Conservation (phyloP, 2,113 vertebrate genomes). For the Leptodactylus fuscus region DNA sequence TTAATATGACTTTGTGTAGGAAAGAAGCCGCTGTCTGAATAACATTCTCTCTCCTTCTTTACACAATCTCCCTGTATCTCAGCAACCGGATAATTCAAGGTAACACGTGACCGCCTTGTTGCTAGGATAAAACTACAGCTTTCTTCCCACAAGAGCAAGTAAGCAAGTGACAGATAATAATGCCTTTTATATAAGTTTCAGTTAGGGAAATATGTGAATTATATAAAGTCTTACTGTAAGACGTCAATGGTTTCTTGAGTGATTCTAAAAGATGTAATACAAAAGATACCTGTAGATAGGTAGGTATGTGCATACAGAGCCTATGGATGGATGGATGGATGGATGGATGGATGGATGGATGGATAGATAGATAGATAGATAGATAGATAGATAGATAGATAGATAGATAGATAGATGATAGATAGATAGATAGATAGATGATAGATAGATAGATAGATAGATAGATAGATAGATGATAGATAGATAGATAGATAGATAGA, state of each 20-base stretch:
- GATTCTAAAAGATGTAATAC: too few relatives aligned
- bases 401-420: not conserved
- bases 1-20: slow-evolving; percentile 18
- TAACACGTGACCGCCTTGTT: slow-evolving; percentile 41
- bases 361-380: not conserved
- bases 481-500: too few relatives aligned
- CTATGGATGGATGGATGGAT: too few relatives aligned
- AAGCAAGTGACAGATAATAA: slow-evolving; percentile 37
- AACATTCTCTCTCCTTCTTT: slow-evolving; percentile 12
- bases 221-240: not conserved
- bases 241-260: not conserved
- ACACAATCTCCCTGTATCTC: slow-evolving; percentile 37
- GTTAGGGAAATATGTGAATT: not conserved
- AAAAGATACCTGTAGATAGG: too few relatives aligned
- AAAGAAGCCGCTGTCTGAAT: not conserved
- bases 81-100: slow-evolving; percentile 53
- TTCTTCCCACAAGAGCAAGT: slow-evolving; percentile 26
- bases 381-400: not conserved
- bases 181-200: slow-evolving; percentile 37
- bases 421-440: not conserved
- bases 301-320: too few relatives aligned
- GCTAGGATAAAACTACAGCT: slow-evolving; percentile 55
- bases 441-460: not conserved
- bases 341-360: too few relatives aligned
- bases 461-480: not conserved